Evolutionary conservation across 2,113 vertebrate species (phyloP), one percentile per base, ranked within the genome.

Genomic region (Aegypius monachus): DNA sequence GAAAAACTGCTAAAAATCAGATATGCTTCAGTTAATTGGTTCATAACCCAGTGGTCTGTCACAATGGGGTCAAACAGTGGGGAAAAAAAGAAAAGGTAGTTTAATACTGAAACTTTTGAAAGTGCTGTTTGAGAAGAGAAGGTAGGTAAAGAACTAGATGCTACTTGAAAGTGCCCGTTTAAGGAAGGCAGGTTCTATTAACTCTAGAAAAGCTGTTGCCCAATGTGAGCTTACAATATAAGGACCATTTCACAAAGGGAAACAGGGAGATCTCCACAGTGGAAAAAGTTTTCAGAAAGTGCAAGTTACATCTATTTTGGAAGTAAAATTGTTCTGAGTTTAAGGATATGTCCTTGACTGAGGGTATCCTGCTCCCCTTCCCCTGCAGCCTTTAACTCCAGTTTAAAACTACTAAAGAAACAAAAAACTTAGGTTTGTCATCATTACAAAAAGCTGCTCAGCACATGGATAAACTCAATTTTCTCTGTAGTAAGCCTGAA

Each of bases 371-470:
- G 20, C 36, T 82, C 10, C 20, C 34, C 15, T 56, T 81, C 11
- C 56, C 23, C 31, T 36, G 36, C 18, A 65, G 36, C 11, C 23
- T 68, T 18, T 45, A 29, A 77, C 34, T 63, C 16, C 22, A 27
- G 56, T 65, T 88, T 45, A 21, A 23, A 45, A 43, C 21, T 78
- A 45, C 65, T 52, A 58, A 73, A 48, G 16, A 55, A 79, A 21
- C 5, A 3, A 48, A 61, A 43, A 29, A 27, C 6, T 36, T 42
- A 8, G 1, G 2, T 62, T 50, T 50, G 20, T 31, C 2, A 2
- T 26, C 27, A 45, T 32, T 50, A 42, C 5, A 6, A 80, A 80
- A 58, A 77, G 34, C 31, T 77, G 34, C 16, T 58, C 32, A 27
- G 62, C 38, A 58, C 27, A 26, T 9, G 12, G 62, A 26, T 26